Evolutionary conservation across 2,888 invertebrate genomes (phyloP), one percentile per base, ranked within the genome.

Genomic region (Drosophila percnosoma): DNA sequence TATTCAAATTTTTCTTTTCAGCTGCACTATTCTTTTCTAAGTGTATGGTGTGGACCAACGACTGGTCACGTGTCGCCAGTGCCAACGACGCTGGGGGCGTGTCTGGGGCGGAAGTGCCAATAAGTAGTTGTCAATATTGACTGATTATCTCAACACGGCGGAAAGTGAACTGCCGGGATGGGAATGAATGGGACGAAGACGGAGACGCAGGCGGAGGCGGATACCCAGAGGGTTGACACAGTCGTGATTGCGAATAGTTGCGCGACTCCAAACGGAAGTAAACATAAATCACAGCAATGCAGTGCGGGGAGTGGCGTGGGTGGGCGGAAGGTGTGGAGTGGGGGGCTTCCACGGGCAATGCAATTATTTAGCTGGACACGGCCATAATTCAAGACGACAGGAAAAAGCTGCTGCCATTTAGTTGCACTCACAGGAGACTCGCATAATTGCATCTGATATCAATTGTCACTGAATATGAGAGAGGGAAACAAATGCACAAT

Each of bases 101-200:
- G 65, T 63, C 74, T 68, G 59, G 68, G 70, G 68, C 91, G 91
- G 91, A 92, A 89, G 90, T 91, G 87, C 83, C 92, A 92, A 92
- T 91, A 90, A 92, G 91, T 90, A 91, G 92, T 91, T 91, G 91
- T 91, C 92, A 91, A 92, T 91, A 91, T 91, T 91, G 91, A 91
- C 91, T 91, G 91, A 92, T 92, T 90, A 90, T 92, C 87, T 83
- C 83, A 77, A 82, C 83, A 80, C 82, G 73, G 71, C 68, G 61
- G 59, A 66, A 67, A 70, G 68, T 54, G 76, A 66, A 48, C 59
- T 64, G 13, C 24, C 42, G 65, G 33, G 53, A n/a, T n/a, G 40
- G n/a, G 18, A 24, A 15, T 15, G 24, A 21, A 42, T 5, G 11
- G 33, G 5, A 33, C 33, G 33, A 33, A 33, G 33, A 33, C 33